Conservation (phyloP, 2,888 invertebrate genomes). For the Apamea epomidion region DNA sequence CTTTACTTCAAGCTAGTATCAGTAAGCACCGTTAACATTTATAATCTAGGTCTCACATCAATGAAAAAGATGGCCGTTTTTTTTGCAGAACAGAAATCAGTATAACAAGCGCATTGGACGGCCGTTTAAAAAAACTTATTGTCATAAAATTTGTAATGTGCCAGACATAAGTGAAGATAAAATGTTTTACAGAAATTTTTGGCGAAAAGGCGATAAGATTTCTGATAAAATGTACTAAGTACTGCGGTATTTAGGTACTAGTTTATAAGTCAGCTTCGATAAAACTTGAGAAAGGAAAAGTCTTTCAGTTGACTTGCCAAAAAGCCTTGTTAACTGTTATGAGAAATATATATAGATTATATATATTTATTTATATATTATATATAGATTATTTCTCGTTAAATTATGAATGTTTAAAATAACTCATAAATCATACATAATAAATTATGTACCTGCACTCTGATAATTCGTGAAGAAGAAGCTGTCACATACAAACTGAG, state of each 20-base stretch:
- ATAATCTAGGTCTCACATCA: slow-evolving; percentile 44
- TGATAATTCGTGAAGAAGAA: background rate
- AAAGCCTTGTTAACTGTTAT: background rate
- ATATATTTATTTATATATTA: too few relatives aligned
- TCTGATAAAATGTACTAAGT: slow-evolving; percentile 28
- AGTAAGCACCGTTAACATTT: slow-evolving; percentile 39
- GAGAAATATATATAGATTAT: background rate
- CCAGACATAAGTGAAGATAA: slow-evolving; percentile 27
- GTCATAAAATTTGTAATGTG: slow-evolving; percentile 52
- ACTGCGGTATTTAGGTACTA: background rate
- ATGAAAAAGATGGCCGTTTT: slow-evolving; percentile 44
- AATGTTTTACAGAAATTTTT: slow-evolving; percentile 21
- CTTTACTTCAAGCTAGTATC: slow-evolving; percentile 29
- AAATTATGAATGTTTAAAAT: background rate
- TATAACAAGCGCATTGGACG: slow-evolving; percentile 39
- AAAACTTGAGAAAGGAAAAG: background rate
- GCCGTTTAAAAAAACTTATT: slow-evolving; percentile 47
- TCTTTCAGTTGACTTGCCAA: background rate
- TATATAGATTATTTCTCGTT: background rate
- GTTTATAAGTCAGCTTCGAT: background rate
- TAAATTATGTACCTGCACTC: background rate
- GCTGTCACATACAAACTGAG: slow-evolving; percentile 10
- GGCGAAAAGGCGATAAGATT: background rate
- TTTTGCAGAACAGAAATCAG: slow-evolving; percentile 59
- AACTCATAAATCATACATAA: background rate